Base-by-base conservation (phyloP, 2,888 invertebrate genomes). In the Cryptophagus acutangulus region DNA sequence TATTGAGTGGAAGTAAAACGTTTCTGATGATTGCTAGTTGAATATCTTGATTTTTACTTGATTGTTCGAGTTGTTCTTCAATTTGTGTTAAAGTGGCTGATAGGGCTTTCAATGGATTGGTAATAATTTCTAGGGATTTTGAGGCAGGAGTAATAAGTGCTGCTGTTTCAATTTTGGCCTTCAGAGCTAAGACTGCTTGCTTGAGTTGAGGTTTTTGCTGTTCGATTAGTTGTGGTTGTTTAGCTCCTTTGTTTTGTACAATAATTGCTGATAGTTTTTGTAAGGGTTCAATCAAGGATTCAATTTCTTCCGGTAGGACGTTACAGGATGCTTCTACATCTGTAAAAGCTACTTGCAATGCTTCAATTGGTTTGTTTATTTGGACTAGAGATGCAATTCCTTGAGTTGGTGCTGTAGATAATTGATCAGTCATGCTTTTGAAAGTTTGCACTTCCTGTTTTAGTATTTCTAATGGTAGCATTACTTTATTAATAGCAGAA, bases 191-290 rank as follows among this genome's bases (percentile, higher is more conserved):
- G n/a, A 45, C 14, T 8, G 38, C 12, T 4, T 26, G 3, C 9
- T 26, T 26, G 12, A 26, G 12, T 3, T 26, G n/a, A 6, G 9
- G 3, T 3, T 26, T 13, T n/a, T 26, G 26, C 9, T 4, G 3
- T 8, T 26, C 12, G 12, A 26, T 3, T 3, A 36, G 13, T 28
- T 41, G 34, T 15, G 44, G 43, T 14, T 36, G 30, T 18, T 28
- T 26, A 37, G 12, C 3, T 17, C 25, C 33, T 17, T 20, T 26
- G 40, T 44, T 47, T 37, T 48, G 36, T 10, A 45, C 30, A 40
- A 51, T 28, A 30, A 49, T 30, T n/a, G 40, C 33, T 2, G 38
- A 40, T 1, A 51, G 25, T 36, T 45, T 40, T 30, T 45, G 26
- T 13, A 49, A 24, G 13, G 50, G 45, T 35, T 48, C 37, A n/a